phyloP scores from a whole-genome alignment of 92 coral and sea anemone genomes.

The Blastomussa wellsi region DNA sequence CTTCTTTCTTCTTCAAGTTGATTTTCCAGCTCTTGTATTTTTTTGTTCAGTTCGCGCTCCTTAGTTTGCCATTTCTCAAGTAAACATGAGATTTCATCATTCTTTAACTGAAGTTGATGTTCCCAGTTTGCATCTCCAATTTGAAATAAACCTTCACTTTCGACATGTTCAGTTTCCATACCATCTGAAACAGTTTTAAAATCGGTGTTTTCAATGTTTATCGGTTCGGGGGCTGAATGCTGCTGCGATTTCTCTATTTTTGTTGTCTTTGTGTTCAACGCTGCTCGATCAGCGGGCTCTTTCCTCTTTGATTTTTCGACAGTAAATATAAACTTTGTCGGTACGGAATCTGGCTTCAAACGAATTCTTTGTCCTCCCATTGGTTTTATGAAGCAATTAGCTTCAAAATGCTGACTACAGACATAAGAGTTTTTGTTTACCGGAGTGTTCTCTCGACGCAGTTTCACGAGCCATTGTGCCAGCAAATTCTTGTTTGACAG shows the following conservation, averaged over 20 bases:
- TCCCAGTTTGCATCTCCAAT: conserved; percentile 20
- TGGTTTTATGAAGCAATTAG: conserved; percentile 38
- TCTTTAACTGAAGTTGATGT: conserved; percentile 38
- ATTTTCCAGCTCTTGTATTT: conserved; percentile 51
- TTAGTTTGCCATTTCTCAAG: conserved; percentile 25
- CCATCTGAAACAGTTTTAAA: not conserved
- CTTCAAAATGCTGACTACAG: conserved; percentile 48
- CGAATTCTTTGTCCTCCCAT: conserved; percentile 44
- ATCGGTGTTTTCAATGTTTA: not conserved
- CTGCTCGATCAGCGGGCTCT: not conserved
- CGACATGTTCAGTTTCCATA: conserved; percentile 12
- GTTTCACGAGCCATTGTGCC: conserved; percentile 49
- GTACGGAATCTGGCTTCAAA: conserved; percentile 52
- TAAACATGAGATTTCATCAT: conserved; percentile 38
- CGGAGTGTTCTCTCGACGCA: conserved; percentile 48
- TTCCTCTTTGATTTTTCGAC: not conserved
- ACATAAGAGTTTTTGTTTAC: conserved; percentile 49
- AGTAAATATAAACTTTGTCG: conserved; percentile 37
- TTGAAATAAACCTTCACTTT: conserved; percentile 34
- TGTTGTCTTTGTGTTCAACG: not conserved
- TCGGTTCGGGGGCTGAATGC: not conserved
- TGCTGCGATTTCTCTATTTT: not conserved
- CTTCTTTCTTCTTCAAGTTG: conserved; percentile 40
- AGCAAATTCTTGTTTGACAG: conserved; percentile 34
- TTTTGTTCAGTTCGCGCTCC: conserved; percentile 24